phyloP scores from a whole-genome alignment of 1,140 invertebrate species.

The Drosophila guanche region DNA sequence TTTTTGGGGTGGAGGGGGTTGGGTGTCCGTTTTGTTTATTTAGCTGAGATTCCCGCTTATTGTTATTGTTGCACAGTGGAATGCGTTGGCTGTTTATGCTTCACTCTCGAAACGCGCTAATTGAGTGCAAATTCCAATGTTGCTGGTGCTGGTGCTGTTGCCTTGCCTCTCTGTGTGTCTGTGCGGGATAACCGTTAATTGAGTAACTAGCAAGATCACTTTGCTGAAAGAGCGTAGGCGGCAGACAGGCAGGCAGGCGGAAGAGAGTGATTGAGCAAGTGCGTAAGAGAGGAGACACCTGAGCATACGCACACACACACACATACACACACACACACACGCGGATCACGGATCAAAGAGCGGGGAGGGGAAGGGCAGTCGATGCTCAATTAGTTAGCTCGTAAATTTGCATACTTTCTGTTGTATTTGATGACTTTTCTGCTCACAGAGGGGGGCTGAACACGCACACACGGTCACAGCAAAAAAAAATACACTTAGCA shows the following conservation, averaged over 20 bases:
- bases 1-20: too few relatives aligned
- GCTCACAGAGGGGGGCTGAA: conserved; percentile 44
- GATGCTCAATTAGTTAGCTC: conserved; percentile 78
- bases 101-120: conserved; percentile 45
- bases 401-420: conserved; percentile 74
- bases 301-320: conserved; percentile 52
- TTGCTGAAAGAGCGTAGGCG: neutral
- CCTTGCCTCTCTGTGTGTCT: conserved; percentile 28
- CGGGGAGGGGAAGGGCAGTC: conserved; percentile 38
- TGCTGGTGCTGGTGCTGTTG: conserved; percentile 2
- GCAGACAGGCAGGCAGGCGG: neutral
- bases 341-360: conserved; percentile 16
- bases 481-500: conserved; percentile 37
- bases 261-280: conserved; percentile 11
- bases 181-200: neutral
- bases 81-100: conserved; percentile 48
- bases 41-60: conserved; percentile 42
- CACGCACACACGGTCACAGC: conserved; percentile 38
- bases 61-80: conserved; percentile 50
- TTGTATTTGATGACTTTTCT: conserved; percentile 46
- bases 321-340: conserved; percentile 5
- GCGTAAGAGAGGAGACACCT: conserved; percentile 55
- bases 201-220: too few relatives aligned
- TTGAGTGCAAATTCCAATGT: conserved; percentile 68
- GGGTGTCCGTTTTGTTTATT: conserved; percentile 47